Evolutionary conservation across 2,888 invertebrate species (phyloP).

Genomic region (Mayetiola destructor): DNA sequence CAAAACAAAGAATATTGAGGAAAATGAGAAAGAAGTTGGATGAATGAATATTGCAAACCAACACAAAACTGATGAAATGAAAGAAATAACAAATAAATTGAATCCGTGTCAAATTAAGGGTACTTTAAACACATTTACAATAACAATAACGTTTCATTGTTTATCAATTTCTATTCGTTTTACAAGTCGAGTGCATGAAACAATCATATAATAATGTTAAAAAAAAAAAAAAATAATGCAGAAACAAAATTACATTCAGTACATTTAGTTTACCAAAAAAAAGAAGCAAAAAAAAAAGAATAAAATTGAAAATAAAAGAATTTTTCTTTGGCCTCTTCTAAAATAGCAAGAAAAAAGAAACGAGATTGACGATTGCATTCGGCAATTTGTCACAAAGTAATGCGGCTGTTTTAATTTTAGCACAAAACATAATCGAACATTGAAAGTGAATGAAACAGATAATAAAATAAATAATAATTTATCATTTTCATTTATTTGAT

Average conservation of each 20-base stretch:
- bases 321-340: too few relatives aligned
- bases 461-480: too few relatives aligned
- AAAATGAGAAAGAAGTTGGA: not conserved
- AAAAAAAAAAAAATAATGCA: not conserved
- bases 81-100: constrained; percentile 7
- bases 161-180: not conserved
- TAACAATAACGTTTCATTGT: too few relatives aligned
- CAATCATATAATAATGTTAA: not conserved
- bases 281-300: not conserved
- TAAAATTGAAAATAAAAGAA: not conserved
- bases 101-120: constrained; percentile 9
- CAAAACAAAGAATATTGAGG: not conserved
- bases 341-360: not conserved
- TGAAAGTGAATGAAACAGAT: too few relatives aligned
- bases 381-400: too few relatives aligned
- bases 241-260: not conserved
- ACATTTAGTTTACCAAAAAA: not conserved
- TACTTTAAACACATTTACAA: not conserved
- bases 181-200: constrained; percentile 2
- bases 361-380: too few relatives aligned
- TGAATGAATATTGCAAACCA: not conserved
- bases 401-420: too few relatives aligned
- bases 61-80: not conserved
- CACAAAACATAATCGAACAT: too few relatives aligned
- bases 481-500: too few relatives aligned